Evolutionary conservation across 2,888 invertebrate genomes (phyloP).

Genomic region (Campoplex nolae): DNA sequence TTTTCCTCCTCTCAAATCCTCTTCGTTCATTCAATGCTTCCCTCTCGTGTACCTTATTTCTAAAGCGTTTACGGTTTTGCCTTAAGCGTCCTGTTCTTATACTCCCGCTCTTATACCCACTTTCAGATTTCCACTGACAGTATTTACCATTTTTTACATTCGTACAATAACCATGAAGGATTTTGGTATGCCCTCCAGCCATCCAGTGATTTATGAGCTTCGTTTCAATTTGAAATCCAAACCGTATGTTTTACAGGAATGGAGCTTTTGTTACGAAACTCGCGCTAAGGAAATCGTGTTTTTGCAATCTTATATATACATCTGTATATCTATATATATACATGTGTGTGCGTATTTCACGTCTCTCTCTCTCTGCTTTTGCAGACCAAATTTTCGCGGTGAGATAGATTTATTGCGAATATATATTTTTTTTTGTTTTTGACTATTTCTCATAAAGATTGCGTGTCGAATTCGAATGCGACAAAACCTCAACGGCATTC

Average conservation of each 20-base stretch:
- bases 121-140: conserved; percentile 58
- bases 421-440: not conserved
- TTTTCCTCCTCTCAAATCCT: conserved; percentile 8
- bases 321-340: not conserved
- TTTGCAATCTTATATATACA: not conserved
- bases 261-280: conserved; percentile 34
- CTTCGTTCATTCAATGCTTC: conserved; percentile 43
- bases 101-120: conserved; percentile 34
- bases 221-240: conserved; percentile 34
- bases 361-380: not conserved
- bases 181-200: conserved; percentile 44
- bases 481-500: not conserved
- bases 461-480: not conserved
- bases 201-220: conserved; percentile 37
- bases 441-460: not conserved
- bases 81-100: conserved; percentile 29
- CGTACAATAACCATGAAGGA: conserved; percentile 47
- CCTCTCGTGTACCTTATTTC: conserved; percentile 50
- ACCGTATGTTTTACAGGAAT: conserved; percentile 19
- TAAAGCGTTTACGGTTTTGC: conserved; percentile 56
- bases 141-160: conserved; percentile 18
- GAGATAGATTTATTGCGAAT: not conserved
- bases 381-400: not conserved
- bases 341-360: not conserved
- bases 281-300: conserved; percentile 4